These are phyloP conservation scores for Aproaerema taeniolella DNA, from an alignment of 2,888 invertebrate genomes.

Conservation along the genomic window DNA sequence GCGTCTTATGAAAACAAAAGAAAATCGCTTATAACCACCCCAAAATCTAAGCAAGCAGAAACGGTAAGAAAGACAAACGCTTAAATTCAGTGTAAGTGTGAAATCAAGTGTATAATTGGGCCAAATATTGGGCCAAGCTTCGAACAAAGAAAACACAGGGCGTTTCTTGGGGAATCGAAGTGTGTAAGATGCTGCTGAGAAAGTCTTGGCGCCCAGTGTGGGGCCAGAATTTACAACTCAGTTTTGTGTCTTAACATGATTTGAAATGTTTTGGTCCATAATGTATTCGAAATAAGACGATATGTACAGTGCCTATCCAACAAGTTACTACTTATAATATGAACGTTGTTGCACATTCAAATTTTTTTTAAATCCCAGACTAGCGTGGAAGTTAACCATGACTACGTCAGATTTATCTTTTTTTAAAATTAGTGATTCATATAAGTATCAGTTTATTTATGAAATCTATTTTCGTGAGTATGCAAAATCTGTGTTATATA, in stretches of 20 bases:
- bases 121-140: constrained; percentile 57
- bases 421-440: too few species aligned
- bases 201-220: too few species aligned
- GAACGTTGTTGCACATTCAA: background rate
- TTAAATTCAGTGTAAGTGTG: constrained; percentile 46
- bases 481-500: background rate
- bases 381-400: too few species aligned
- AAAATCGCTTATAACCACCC: constrained; percentile 8
- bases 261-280: background rate
- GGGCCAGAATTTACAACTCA: background rate
- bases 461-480: background rate
- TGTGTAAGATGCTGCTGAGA: constrained; percentile 38
- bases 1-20: constrained; percentile 5
- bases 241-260: background rate
- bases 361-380: background rate
- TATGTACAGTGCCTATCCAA: background rate
- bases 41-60: constrained; percentile 3
- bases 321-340: background rate
- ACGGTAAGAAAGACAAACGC: constrained; percentile 39
- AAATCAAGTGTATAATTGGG: constrained; percentile 62
- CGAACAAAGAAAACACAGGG: constrained; percentile 60
- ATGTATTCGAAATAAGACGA: background rate
- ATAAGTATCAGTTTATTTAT: too few species aligned
- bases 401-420: too few species aligned
- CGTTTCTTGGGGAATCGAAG: constrained; percentile 42